Conservation (phyloP, 1,140 invertebrate genomes). For the Magallana gigas region DNA sequence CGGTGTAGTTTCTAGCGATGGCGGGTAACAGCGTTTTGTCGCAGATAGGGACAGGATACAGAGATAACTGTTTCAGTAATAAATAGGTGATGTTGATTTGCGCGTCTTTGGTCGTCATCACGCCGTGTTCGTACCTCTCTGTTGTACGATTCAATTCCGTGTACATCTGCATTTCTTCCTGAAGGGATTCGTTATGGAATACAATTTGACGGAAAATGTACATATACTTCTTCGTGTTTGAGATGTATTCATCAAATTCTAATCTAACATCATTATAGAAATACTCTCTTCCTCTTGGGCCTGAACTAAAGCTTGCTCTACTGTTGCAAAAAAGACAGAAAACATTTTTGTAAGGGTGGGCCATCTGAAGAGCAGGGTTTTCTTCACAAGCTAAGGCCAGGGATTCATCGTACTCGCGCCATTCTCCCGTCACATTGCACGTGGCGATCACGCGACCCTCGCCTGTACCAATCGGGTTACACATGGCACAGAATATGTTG, state of each 20-base stretch:
- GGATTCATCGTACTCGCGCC: not conserved
- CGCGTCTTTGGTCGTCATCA: not conserved
- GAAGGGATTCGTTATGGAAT: not conserved
- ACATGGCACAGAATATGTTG: conserved; percentile 22
- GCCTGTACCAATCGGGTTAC: not conserved
- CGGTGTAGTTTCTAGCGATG: not conserved
- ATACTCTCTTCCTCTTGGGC: not conserved
- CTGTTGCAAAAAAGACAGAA: conserved; percentile 27
- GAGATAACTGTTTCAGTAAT: not conserved
- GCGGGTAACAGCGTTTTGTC: not conserved
- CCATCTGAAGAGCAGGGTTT: not conserved
- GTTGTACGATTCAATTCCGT: not conserved
- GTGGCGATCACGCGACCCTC: not conserved
- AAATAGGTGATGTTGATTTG: not conserved
- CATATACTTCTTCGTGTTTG: not conserved
- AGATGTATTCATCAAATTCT: not conserved
- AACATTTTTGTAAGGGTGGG: conserved; percentile 41
- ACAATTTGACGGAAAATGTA: not conserved
- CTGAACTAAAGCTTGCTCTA: too few species aligned
- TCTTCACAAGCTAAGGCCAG: not conserved
- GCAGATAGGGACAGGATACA: not conserved
- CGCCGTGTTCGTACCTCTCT: not conserved
- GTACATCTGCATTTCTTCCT: not conserved
- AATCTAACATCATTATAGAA: not conserved
- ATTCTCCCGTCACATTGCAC: not conserved